Percentiles rank a stretch among this genome's conserved stretches.
These are phyloP conservation scores for Drosophila conformis DNA, from an alignment of 2,888 invertebrate species.

Conservation along the genomic window DNA sequence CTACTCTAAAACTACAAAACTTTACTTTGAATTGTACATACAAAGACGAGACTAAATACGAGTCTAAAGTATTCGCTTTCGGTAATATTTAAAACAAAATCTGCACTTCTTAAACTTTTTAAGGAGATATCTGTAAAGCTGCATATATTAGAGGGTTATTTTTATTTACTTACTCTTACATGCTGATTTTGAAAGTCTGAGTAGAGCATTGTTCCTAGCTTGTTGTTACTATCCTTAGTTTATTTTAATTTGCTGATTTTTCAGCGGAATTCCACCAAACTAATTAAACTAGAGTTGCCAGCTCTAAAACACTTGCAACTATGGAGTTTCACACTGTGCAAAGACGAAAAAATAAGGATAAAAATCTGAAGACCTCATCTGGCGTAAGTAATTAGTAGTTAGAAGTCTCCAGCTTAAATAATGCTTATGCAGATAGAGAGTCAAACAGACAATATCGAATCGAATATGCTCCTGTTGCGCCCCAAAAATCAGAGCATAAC, in stretches of 20 bases:
- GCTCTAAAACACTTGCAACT: neutral
- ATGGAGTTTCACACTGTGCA: neutral
- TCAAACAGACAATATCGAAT: neutral
- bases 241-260: neutral
- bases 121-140: too few species aligned
- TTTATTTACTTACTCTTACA: too few species aligned
- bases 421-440: too few species aligned
- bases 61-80: neutral
- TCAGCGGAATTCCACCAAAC: neutral
- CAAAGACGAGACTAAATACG: too few species aligned
- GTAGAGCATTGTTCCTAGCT: neutral
- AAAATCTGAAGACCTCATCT: too few species aligned
- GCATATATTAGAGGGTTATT: neutral
- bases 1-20: neutral
- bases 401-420: neutral
- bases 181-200: neutral
- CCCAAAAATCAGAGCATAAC: constrained; percentile 10
- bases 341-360: too few species aligned
- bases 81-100: too few species aligned
- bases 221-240: neutral
- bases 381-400: neutral
- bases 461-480: neutral
- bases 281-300: fast-evolving
- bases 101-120: too few species aligned
- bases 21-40: neutral